Evolutionary conservation across 2,797 vertebrate genomes (phyloP).

Genomic region (Emys orbicularis): DNA sequence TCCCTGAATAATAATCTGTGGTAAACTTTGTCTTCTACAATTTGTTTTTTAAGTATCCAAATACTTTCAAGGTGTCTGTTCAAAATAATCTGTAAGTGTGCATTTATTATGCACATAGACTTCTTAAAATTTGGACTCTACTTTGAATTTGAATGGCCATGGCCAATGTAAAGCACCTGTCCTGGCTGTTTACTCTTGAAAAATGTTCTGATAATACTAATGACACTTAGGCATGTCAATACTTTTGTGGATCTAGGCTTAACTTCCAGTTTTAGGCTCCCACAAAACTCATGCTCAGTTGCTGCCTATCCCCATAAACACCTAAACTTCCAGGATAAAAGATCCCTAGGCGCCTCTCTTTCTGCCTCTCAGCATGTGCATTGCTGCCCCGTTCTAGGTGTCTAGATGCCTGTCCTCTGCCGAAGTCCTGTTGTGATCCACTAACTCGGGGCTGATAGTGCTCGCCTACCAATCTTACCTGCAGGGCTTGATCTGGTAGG

Average conservation of each 20-base stretch:
- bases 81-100: not conserved
- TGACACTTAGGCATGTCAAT: not conserved
- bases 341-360: not conserved
- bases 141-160: not conserved
- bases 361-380: not conserved
- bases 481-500: too few species aligned
- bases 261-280: not conserved
- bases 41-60: not conserved
- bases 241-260: too few species aligned
- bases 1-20: constrained; percentile 1
- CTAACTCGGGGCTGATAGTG: not conserved
- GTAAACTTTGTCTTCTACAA: not conserved
- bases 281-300: not conserved
- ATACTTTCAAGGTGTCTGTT: not conserved
- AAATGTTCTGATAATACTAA: not conserved
- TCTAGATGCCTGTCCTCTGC: not conserved
- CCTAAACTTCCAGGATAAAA: not conserved
- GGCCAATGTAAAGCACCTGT: not conserved
- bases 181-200: not conserved
- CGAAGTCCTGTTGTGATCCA: not conserved
- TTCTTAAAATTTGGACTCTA: not conserved
- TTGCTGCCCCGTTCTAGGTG: not conserved
- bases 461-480: too few species aligned
- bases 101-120: not conserved
- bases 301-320: not conserved